Evolutionary conservation across 1,140 invertebrate genomes (phyloP).

Genomic region (Agrilus planipennis): DNA sequence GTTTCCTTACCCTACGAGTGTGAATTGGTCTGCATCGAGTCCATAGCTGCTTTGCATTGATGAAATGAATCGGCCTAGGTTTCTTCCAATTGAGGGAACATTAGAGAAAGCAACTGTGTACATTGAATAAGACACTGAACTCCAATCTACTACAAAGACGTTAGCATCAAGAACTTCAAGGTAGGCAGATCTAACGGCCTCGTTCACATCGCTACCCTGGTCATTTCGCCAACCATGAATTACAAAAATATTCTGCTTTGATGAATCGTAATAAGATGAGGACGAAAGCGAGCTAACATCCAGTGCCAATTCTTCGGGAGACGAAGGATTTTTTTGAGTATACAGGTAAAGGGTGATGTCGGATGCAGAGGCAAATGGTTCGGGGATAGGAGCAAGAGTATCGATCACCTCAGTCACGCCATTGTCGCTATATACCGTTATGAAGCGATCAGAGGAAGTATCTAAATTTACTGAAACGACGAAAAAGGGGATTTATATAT

Average conservation of each 20-base stretch:
- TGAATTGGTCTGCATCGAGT: conserved; percentile 28
- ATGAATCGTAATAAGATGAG: background rate
- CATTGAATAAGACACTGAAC: conserved; percentile 21
- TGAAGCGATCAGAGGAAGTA: too few relatives aligned
- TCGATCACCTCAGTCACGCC: too few relatives aligned
- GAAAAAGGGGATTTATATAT: too few relatives aligned
- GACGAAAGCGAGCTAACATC: background rate
- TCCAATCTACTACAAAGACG: conserved; percentile 48
- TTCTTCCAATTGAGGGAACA: conserved; percentile 39
- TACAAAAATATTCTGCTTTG: conserved; percentile 2
- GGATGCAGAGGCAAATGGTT: too few relatives aligned
- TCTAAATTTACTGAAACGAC: too few relatives aligned
- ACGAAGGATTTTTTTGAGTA: background rate
- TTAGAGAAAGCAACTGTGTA: conserved; percentile 38
- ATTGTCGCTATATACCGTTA: too few relatives aligned
- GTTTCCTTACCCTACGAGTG: conserved; percentile 38
- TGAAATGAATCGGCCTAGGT: conserved; percentile 39
- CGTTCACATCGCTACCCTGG: conserved; percentile 4
- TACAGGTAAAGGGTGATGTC: conserved; percentile 1
- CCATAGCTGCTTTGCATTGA: conserved; percentile 26
- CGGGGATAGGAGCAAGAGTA: too few relatives aligned
- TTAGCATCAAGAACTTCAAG: conserved; percentile 27
- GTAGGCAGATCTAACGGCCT: conserved; percentile 5
- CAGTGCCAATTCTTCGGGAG: background rate
- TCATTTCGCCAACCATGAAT: conserved; percentile 14